phyloP scores from a whole-genome alignment of 2,888 invertebrate species.

The Onthophagus sagittarius region DNA sequence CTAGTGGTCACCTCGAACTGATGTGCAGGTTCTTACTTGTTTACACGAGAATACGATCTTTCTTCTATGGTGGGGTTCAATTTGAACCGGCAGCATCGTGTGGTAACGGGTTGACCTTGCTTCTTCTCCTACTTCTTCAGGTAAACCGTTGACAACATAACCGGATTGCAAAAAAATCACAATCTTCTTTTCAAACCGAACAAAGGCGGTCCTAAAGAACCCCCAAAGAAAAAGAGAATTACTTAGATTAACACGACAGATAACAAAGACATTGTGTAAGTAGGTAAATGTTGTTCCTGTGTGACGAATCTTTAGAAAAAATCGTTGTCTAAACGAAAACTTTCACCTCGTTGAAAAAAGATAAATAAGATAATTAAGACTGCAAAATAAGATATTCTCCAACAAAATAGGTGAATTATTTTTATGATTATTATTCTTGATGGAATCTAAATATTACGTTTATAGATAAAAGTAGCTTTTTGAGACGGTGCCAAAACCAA shows the following conservation, averaged over 20 bases:
- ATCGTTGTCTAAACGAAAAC: background rate
- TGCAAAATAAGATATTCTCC: background rate
- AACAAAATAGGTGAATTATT: too few species aligned
- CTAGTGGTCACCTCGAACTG: background rate
- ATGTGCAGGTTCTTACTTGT: background rate
- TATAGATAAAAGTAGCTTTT: background rate
- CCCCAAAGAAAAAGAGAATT: background rate
- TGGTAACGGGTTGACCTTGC: background rate
- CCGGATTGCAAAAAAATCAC: background rate
- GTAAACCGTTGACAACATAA: background rate
- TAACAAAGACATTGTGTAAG: background rate
- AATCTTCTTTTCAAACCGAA: background rate
- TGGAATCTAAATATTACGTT: background rate
- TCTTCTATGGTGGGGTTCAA: background rate
- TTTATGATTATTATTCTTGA: background rate
- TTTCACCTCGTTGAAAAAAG: background rate
- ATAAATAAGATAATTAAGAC: background rate
- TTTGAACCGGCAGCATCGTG: background rate
- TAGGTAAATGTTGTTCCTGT: background rate
- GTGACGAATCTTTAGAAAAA: background rate
- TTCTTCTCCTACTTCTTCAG: background rate
- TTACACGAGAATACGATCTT: background rate
- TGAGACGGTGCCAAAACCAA: background rate
- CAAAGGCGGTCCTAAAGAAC: background rate
- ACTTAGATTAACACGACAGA: background rate